Base-by-base conservation (phyloP, 2,888 invertebrate species). In the Saturnia pavonia region DNA sequence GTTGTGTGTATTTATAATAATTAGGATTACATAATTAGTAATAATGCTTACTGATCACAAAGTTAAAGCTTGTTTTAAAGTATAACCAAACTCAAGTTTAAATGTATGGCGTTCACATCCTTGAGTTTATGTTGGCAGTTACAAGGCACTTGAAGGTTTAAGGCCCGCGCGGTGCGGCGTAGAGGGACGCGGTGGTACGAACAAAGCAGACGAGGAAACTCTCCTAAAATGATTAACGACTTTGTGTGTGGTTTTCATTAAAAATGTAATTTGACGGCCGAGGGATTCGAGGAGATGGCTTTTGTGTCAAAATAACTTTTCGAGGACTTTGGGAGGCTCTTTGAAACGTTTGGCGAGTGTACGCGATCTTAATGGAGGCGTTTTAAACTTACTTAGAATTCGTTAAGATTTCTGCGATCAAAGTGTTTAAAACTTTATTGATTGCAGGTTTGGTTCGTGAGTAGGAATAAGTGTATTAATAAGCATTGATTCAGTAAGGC, bases 151-250 rank as follows among this genome's bases (percentile, higher is more conserved):
- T 60, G 14, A 60, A 25, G 57, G 57, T 60, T 60, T 27, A 0
- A 60, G 54, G 11, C 12, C 14, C 27, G 57, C 57, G 14, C 14
- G 0, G 14, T 54, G 34, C 2, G 34, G 34, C 6, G 34, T 6
- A 6, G 34, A 4, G 34, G 6, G 34, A 34, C 34, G 34, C 34
- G 34, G 43, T 9, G 19, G 6, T 25, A 27, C 27, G 27, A 60
- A 60, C 57, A 60, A 60, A 27, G 57, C 57, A 25, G 57, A 60
- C 57, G 57, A 60, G 65, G 19, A 22, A 40, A 65, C 65, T 65
- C 65, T 65, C 2, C 65, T 65, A 40, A 65, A 65, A 40, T 65
- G 65, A 65, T 65, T 65, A 65, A 65, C 65, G 65, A 65, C 65
- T 65, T 65, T 40, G 40, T 40, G 65, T 65, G 12, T 65, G 65